These are phyloP conservation scores for Drosophila ambigua DNA, from an alignment of 1,140 invertebrate genomes.

Conservation along the genomic window DNA sequence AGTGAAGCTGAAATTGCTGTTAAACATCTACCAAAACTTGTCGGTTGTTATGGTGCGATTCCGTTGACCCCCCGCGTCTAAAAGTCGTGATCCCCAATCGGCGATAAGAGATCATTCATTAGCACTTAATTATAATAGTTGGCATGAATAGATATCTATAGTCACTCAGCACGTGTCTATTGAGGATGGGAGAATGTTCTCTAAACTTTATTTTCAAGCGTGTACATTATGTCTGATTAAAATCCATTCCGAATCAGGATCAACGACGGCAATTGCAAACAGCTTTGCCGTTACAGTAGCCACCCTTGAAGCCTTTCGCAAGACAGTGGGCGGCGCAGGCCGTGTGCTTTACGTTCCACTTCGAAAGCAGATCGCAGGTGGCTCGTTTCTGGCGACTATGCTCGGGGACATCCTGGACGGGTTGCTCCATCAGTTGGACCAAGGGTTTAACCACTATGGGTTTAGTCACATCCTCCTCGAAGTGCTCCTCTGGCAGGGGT, in stretches of 20 bases:
- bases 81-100: background rate
- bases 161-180: no score
- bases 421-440: background rate
- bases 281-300: constrained; percentile 60
- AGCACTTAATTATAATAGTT: background rate
- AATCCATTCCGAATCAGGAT: background rate
- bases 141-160: constrained; percentile 7
- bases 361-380: constrained; percentile 71
- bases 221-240: background rate
- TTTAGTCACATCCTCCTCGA: background rate
- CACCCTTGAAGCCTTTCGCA: constrained; percentile 48
- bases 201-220: background rate
- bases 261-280: constrained; percentile 67
- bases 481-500: constrained; percentile 22
- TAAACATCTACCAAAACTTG: constrained; percentile 16
- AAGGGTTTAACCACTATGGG: background rate
- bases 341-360: constrained; percentile 55
- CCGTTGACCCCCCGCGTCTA: background rate
- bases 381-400: constrained; percentile 70
- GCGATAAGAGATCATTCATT: constrained; percentile 32
- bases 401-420: background rate
- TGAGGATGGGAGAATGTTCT: background rate
- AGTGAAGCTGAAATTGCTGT: constrained; percentile 20
- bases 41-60: background rate
- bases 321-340: constrained; percentile 71